Conservation (phyloP, 2,888 invertebrate genomes). For the Helleia helle region DNA sequence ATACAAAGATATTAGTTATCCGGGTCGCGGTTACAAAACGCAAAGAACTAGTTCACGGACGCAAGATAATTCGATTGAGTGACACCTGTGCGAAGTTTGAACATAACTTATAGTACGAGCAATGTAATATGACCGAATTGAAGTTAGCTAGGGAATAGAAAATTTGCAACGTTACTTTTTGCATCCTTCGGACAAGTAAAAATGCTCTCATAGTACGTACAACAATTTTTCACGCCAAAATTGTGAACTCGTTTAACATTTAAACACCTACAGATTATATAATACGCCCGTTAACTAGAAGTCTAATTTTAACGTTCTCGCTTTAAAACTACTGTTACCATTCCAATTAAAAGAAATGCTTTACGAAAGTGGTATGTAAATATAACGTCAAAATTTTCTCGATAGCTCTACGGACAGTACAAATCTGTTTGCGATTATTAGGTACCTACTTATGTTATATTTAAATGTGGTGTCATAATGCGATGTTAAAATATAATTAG, state of each 20-base stretch:
- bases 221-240: no score
- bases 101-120: neutral
- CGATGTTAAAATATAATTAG: neutral
- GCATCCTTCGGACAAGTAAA: neutral
- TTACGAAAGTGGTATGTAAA: no score
- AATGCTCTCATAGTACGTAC: neutral
- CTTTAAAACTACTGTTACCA: no score
- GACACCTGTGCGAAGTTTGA: conserved; percentile 28
- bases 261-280: no score
- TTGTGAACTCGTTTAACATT: no score
- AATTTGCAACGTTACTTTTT: neutral
- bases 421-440: neutral
- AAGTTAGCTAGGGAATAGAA: no score
- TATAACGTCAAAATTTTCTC: no score
- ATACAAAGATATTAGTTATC: conserved; percentile 25
- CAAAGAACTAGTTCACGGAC: conserved; percentile 63
- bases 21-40: conserved; percentile 60
- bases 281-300: no score
- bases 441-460: neutral
- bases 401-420: neutral
- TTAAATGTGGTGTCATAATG: neutral
- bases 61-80: conserved; percentile 50
- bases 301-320: no score
- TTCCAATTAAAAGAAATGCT: no score
- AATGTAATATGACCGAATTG: no score